Evolutionary conservation across 2,797 vertebrate genomes (phyloP), one percentile per base, ranked within the genome.

Genomic region (Acanthurus lineatus): DNA sequence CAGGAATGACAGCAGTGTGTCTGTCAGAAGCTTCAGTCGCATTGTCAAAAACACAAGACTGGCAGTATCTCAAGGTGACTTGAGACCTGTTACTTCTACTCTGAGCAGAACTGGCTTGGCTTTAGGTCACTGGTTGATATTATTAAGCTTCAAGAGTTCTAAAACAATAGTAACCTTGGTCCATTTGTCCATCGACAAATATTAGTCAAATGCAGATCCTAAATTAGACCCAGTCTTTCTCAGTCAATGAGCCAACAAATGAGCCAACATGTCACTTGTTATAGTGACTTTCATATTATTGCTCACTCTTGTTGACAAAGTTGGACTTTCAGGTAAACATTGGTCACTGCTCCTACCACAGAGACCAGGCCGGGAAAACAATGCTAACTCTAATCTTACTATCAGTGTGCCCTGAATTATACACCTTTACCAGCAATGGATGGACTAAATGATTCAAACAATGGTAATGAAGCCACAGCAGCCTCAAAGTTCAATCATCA

Each of bases 1-100:
- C 25, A 49, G 60, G 57, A 67, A 38, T 67, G 68, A 79, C 40
- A 59, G 56, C 61, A 10, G 17, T n/a, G 45, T 58, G 69, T 62
- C 79, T 71, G 65, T 76, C 58, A 85, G 60, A 69, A 53, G 73
- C 61, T 52, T 38, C 58, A 66, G 53, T 47, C 81, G 79, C 75
- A 69, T 69, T 69, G 59, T 15, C 42, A 25, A 35, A 60, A 66
- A 74, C 45, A 67, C 57, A 59, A 79, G 69, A 79, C 65, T 71
- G 82, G 56, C 83, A 77, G 63, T 56, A 48, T 81, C 17, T 22
- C 76, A 73, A 74, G 64, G 73, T 71, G 73, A 80, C 83, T 78
- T 63, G 42, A 82, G 28, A 32, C 28, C 28, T 32, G 28, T 5
- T 32, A 32, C 28, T 32, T 4, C 4, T 4, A 32, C 28, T 32